Evolutionary conservation across 2,113 vertebrate species (phyloP).

Genomic region (Campylorhamphus procurvoides): DNA sequence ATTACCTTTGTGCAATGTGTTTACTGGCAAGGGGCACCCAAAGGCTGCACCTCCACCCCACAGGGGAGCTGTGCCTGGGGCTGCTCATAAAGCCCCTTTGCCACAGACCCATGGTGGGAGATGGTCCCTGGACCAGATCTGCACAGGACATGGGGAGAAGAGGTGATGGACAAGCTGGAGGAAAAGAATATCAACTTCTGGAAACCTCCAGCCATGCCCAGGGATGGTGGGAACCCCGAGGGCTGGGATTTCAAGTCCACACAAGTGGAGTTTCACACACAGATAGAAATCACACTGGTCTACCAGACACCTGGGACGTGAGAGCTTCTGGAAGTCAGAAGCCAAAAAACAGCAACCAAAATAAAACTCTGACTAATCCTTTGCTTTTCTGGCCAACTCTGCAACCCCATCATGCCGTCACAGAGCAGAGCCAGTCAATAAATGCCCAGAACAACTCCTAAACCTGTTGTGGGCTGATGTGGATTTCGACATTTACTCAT

Average conservation of each 20-base stretch:
- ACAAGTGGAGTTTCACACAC: background rate
- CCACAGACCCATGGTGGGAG: accelerated
- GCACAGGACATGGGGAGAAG: background rate
- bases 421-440: background rate
- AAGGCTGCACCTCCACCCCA: background rate
- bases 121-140: background rate
- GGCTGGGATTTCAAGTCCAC: background rate
- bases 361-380: constrained; percentile 11
- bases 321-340: background rate
- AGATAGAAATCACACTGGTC: background rate
- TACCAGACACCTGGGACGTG: background rate
- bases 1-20: background rate
- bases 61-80: background rate
- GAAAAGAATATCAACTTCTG: background rate
- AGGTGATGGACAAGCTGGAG: background rate
- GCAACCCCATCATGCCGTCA: background rate
- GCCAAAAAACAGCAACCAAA: background rate
- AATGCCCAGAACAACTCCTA: background rate
- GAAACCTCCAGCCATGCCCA: background rate
- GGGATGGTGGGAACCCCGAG: background rate
- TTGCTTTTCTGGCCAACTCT: background rate
- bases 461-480: background rate
- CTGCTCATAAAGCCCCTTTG: background rate
- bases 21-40: background rate
- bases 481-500: background rate